Evolutionary conservation across 2,797 vertebrate genomes (phyloP), one percentile per base, ranked within the genome.

Genomic region (Coranthus polyacanthus): DNA sequence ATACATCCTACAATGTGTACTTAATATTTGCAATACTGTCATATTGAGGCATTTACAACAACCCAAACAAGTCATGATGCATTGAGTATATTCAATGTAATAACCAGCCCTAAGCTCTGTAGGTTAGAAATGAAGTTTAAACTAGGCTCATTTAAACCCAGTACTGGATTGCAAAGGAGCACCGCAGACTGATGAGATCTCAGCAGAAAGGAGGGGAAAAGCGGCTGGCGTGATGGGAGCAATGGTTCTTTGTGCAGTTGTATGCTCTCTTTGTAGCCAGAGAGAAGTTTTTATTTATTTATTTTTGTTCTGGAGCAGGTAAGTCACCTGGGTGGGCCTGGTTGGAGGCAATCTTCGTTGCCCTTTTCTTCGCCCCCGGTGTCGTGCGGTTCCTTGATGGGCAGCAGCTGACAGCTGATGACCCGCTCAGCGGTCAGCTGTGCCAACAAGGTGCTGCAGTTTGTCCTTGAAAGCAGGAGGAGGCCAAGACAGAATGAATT

Each of bases 391-490:
- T 71, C n/a, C 47, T 72, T 72, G 84, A 84, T 26, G 18, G 70
- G 77, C 38, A 65, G 66, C 69, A 49, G 71, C 68, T 81, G 82
- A 82, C 84, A 82, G 79, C 75, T 12, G 18, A 66, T 81, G 84
- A 86, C 80, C 83, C 13, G 39, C 78, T 71, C 78, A 62, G 76
- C 81, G 59, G 74, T 72, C 67, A 16, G 73, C 59, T 2, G 72
- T 42, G 21, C 52, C 56, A 41, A 60, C 32, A 8, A 75, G 79
- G 74, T 66, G 75, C 70, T 56, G 63, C 53, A 5, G 58, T 68
- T 76, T 47, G 81, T 82, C 89, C 87, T 87, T 83, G 79, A 82
- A 77, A 82, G 67, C 72, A 22, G 72, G 56, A 69, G 49, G 78
- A 87, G 77, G 59, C 55, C 26, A 53, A 71, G 39, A 17, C 52